Conservation (phyloP, 2,888 invertebrate species). For the Epinotia nisella region DNA sequence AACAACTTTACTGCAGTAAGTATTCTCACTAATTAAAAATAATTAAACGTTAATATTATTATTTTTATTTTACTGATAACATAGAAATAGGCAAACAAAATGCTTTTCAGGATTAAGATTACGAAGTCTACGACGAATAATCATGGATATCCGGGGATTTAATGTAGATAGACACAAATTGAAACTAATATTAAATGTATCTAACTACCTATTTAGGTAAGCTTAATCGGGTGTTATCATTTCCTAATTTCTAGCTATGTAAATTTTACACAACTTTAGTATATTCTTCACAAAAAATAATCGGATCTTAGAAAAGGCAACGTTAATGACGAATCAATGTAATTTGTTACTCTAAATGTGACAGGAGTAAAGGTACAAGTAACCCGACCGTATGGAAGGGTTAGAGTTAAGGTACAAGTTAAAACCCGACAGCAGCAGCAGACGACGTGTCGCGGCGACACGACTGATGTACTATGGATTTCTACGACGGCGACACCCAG, state of each 20-base stretch:
- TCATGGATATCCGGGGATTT: constrained; percentile 33
- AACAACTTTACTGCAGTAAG: not conserved
- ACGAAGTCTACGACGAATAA: constrained; percentile 7
- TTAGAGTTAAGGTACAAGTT: too few species aligned
- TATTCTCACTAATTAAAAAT: constrained; percentile 9
- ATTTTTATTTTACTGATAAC: not conserved
- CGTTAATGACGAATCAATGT: too few species aligned
- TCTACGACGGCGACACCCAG: too few species aligned
- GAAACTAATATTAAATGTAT: constrained; percentile 10
- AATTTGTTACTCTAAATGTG: too few species aligned
- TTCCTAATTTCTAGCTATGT: constrained; percentile 8
- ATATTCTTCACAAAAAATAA: too few species aligned
- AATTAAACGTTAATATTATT: too few species aligned
- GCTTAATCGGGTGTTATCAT: constrained; percentile 23
- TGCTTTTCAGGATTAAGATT: constrained; percentile 29
- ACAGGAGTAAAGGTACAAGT: too few species aligned
- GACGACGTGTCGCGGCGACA: too few species aligned
- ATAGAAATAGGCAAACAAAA: constrained; percentile 23
- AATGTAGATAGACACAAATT: not conserved
- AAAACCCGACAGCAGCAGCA: too few species aligned
- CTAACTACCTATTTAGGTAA: not conserved
- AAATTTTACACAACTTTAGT: constrained; percentile 25
- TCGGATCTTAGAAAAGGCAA: too few species aligned
- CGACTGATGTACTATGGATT: too few species aligned
- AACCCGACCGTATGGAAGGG: too few species aligned